Percentiles rank a stretch among this genome's conserved stretches.
These are phyloP conservation scores for Zosterops lateralis DNA, from an alignment of 2,113 vertebrate species.

Conservation along the genomic window DNA sequence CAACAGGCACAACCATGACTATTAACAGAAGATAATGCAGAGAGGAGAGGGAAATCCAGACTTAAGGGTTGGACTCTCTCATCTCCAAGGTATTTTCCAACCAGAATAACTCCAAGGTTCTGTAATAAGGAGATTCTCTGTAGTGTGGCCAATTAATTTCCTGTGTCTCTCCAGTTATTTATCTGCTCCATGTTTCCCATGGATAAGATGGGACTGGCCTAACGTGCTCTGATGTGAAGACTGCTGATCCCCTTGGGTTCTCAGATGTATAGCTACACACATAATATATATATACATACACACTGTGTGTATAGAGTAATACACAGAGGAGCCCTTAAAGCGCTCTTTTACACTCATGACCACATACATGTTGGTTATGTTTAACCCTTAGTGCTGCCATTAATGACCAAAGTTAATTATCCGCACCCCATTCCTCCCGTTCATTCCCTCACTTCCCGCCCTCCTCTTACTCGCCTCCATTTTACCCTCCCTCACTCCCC, in stretches of 20 bases:
- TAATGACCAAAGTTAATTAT: background rate
- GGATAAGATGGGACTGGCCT: background rate
- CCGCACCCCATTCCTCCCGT: no score
- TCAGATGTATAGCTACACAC: background rate
- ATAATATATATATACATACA: background rate
- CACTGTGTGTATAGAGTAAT: background rate
- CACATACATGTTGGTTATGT: no score
- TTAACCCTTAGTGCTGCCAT: background rate
- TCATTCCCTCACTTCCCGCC: background rate
- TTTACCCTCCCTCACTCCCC: background rate
- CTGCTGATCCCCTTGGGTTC: background rate
- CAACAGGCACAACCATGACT: background rate
- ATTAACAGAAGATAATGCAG: background rate
- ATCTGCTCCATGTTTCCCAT: background rate
- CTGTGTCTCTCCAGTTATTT: background rate
- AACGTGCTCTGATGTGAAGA: background rate
- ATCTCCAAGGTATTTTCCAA: background rate
- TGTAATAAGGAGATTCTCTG: background rate
- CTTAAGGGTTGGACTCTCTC: accelerated
- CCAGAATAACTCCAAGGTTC: background rate
- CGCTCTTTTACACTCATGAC: background rate
- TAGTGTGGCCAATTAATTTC: background rate
- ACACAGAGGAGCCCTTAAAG: background rate
- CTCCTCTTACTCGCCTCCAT: background rate
- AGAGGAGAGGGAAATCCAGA: background rate